Evolutionary conservation across 2,797 vertebrate genomes (phyloP).

Genomic region (Tolypeutes matacus): DNA sequence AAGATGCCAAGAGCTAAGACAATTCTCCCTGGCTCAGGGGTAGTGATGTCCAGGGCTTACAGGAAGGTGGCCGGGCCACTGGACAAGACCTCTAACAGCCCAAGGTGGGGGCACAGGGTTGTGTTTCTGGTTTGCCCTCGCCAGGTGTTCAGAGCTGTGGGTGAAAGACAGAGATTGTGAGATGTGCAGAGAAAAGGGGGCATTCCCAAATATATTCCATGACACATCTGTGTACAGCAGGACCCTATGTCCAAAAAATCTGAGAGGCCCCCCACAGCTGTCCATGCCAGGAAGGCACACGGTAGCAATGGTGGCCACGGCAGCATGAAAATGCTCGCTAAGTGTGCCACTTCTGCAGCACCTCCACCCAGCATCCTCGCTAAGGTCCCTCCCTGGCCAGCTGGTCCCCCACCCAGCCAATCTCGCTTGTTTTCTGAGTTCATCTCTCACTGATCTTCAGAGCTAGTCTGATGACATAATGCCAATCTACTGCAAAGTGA

Average conservation of each 20-base stretch:
- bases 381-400: background rate
- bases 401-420: background rate
- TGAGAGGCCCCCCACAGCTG: background rate
- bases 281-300: background rate
- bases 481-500: background rate
- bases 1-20: background rate
- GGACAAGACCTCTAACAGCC: background rate
- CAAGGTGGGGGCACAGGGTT: background rate
- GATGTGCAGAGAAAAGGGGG: background rate
- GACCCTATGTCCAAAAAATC: background rate
- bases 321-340: no score
- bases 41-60: background rate
- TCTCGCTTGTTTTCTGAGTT: background rate
- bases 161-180: background rate
- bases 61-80: background rate
- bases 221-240: background rate
- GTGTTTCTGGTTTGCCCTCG: background rate
- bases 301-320: fast-evolving
- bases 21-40: background rate
- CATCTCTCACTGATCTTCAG: background rate
- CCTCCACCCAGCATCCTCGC: background rate
- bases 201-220: background rate
- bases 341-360: no score
- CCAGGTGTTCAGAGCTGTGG: background rate
- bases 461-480: background rate